phyloP scores from a whole-genome alignment of 2,797 vertebrate species.

The Sebastes vulpes region DNA sequence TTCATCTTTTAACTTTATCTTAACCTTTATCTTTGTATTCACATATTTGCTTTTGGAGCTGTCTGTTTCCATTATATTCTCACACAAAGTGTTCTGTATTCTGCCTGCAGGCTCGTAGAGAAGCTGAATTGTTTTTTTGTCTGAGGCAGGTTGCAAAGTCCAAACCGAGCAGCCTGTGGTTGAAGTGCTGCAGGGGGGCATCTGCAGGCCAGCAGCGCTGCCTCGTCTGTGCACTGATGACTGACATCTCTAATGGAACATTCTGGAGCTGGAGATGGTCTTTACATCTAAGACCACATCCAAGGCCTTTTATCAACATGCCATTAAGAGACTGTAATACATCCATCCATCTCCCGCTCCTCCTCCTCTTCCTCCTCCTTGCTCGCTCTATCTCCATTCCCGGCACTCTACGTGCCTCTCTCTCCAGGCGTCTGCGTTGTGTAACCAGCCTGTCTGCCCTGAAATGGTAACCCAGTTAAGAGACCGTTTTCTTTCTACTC shows the following conservation, averaged over 20 bases:
- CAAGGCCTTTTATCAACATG: conserved; percentile 79
- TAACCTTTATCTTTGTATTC: conserved; percentile 12
- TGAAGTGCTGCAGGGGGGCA: conserved; percentile 47
- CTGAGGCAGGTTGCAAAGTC: conserved; percentile 36
- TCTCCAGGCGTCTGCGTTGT: conserved; percentile 77
- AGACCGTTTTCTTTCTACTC: conserved; percentile 68
- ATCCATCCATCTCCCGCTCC: conserved; percentile 72
- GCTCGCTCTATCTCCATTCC: conserved; percentile 69
- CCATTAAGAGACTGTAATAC: conserved; percentile 78
- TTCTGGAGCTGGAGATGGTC: conserved; percentile 63
- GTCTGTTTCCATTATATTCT: conserved; percentile 23
- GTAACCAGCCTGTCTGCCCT: conserved; percentile 82
- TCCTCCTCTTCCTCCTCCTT: conserved; percentile 3
- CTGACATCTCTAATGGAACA: conserved; percentile 76
- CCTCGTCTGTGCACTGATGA: conserved; percentile 50
- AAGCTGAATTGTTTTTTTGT: conserved; percentile 48
- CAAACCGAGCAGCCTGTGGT: conserved; percentile 16
- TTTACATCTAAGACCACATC: conserved; percentile 71
- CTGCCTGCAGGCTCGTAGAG: conserved; percentile 8
- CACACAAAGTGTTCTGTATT: conserved; percentile 10
- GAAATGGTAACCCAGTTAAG: conserved; percentile 87
- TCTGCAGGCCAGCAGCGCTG: conserved; percentile 46
- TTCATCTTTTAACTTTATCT: conserved; percentile 7
- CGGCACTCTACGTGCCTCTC: conserved; percentile 69
- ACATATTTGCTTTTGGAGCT: conserved; percentile 26